phyloP scores from a whole-genome alignment of 2,888 invertebrate genomes.

The Sphaerolaimus hirsutus region DNA sequence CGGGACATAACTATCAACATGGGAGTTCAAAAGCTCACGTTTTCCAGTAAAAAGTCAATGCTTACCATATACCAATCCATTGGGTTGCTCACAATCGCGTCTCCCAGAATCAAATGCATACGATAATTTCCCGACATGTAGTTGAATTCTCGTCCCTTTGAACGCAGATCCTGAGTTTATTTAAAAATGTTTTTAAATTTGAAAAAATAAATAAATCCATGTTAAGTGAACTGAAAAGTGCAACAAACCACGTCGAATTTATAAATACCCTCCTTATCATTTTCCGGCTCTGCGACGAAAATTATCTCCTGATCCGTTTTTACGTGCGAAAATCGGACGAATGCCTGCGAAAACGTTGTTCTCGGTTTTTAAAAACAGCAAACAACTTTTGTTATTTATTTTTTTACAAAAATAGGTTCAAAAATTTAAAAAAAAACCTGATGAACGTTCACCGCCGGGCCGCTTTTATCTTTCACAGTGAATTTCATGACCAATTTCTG shows the following conservation, averaged over 20 bases:
- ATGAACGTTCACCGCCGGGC: slow-evolving; percentile 42
- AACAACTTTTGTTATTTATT: too few relatives aligned
- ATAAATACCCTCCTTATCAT: slow-evolving; percentile 35
- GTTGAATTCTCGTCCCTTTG: slow-evolving; percentile 51
- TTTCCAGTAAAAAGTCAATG: too few relatives aligned
- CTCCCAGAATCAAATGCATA: slow-evolving; percentile 63
- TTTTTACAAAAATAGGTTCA: too few relatives aligned
- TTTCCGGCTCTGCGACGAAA: slow-evolving; percentile 58
- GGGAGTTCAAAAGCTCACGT: too few relatives aligned
- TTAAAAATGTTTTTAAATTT: not conserved
- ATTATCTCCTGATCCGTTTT: slow-evolving; percentile 53
- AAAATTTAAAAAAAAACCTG: slow-evolving; percentile 20
- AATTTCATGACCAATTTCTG: slow-evolving; percentile 66
- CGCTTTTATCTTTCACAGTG: slow-evolving; percentile 44
- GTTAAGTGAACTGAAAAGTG: not conserved
- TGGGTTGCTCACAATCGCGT: slow-evolving; percentile 64
- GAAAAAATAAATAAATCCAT: not conserved
- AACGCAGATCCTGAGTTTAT: slow-evolving; percentile 43
- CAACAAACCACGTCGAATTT: slow-evolving; percentile 60
- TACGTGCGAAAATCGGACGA: slow-evolving; percentile 48
- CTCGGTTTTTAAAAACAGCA: not conserved
- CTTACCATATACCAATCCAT: slow-evolving; percentile 54
- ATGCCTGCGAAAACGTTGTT: slow-evolving; percentile 43
- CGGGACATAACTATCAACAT: too few relatives aligned
- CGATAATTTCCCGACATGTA: slow-evolving; percentile 51